phyloP scores from a whole-genome alignment of 2,888 invertebrate species.

The Scrobipalpa atriplicella region DNA sequence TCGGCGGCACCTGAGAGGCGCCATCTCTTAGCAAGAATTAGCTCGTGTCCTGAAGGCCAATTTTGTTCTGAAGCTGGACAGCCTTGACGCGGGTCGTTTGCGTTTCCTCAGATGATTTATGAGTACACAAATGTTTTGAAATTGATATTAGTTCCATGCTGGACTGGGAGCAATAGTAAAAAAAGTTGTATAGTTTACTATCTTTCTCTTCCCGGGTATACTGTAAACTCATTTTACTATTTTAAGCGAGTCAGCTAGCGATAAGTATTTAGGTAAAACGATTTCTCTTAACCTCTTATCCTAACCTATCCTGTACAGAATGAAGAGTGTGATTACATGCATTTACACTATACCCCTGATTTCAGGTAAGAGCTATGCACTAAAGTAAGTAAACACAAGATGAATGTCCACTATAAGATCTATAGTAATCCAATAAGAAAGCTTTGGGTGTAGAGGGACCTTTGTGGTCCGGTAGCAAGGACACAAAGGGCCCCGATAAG shows the following conservation, averaged over 20 bases:
- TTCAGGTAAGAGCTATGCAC: constrained; percentile 4
- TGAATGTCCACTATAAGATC: constrained; percentile 4
- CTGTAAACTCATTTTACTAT: too few relatives aligned
- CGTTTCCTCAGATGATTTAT: background rate
- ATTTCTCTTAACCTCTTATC: too few relatives aligned
- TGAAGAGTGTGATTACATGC: too few relatives aligned
- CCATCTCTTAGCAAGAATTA: constrained; percentile 3
- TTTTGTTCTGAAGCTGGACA: background rate
- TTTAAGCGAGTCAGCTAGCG: too few relatives aligned
- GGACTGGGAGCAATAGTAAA: too few relatives aligned
- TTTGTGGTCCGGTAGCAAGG: background rate
- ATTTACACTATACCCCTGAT: too few relatives aligned
- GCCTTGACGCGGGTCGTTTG: background rate
- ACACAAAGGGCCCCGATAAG: constrained; percentile 11
- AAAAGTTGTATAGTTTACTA: too few relatives aligned
- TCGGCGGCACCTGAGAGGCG: background rate
- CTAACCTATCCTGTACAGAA: too few relatives aligned
- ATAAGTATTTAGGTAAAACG: too few relatives aligned
- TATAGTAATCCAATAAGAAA: constrained; percentile 7
- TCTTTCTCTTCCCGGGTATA: too few relatives aligned
- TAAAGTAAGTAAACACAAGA: background rate
- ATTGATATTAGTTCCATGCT: too few relatives aligned
- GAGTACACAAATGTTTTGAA: too few relatives aligned
- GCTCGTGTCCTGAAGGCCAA: background rate
- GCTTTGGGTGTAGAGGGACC: constrained; percentile 1